Percentiles rank a stretch among this genome's conserved stretches.
Conservation (phyloP, 2,797 vertebrate genomes). For the Choloepus didactylus region DNA sequence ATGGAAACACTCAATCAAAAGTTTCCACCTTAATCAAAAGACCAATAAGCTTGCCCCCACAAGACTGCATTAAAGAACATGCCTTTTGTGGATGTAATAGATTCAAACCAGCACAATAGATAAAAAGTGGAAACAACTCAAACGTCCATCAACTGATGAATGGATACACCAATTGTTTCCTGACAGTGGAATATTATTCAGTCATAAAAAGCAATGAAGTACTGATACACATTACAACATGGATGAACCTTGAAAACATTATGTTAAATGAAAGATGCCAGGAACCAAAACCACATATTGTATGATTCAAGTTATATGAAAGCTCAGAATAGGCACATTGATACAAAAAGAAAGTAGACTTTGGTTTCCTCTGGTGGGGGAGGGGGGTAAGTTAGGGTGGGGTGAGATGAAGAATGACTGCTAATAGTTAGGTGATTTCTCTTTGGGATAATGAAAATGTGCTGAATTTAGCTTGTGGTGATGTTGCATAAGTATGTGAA, state of each 20-base stretch:
- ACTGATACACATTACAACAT: neutral
- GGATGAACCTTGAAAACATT: neutral
- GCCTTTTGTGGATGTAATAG: too few species aligned
- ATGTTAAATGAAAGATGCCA: neutral
- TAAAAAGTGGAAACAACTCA: neutral
- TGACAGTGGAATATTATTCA: neutral
- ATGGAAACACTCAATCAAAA: too few species aligned
- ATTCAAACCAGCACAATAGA: neutral
- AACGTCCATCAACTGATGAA: neutral
- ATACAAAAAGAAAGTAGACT: neutral
- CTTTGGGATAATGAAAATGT: neutral
- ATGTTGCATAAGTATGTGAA: neutral
- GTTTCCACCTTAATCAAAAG: too few species aligned
- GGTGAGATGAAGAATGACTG: neutral
- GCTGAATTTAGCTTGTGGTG: neutral
- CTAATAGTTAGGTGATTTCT: neutral
- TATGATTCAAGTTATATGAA: neutral
- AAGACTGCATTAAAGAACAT: too few species aligned
- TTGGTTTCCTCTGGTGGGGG: neutral
- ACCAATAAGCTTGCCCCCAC: too few species aligned
- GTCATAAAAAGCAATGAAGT: neutral
- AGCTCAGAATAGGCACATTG: neutral
- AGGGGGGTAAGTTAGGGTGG: accelerated
- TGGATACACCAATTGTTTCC: neutral
- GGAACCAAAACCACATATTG: neutral